These are phyloP conservation scores for Cyclopterus lumpus DNA, from an alignment of 2,797 vertebrate species.

Conservation along the genomic window DNA sequence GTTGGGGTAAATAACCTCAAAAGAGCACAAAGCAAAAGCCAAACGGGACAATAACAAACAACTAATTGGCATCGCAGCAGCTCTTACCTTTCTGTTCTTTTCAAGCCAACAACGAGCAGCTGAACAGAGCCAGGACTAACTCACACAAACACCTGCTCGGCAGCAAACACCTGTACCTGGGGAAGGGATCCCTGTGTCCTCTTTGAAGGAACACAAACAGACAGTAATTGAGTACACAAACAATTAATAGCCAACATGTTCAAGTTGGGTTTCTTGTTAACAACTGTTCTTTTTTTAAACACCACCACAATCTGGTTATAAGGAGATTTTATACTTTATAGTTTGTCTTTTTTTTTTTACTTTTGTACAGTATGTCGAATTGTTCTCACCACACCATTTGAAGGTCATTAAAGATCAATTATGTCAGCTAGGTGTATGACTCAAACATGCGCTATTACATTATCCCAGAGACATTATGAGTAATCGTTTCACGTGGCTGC, in stretches of 20 bases:
- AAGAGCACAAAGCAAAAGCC: not conserved
- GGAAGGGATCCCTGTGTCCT: not conserved
- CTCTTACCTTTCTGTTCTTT: not conserved
- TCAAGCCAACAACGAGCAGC: not conserved
- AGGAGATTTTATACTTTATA: not conserved
- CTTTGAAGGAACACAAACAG: not conserved
- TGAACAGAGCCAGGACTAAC: not conserved
- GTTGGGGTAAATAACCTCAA: not conserved
- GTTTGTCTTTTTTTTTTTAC: not conserved
- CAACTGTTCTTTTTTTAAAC: not conserved
- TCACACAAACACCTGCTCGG: not conserved
- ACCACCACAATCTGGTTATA: not conserved
- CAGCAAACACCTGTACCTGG: not conserved
- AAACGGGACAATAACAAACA: not conserved
- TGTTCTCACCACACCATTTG: not conserved
- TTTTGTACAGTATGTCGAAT: too few species aligned
- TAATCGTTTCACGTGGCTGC: constrained; percentile 2
- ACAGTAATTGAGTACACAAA: not conserved
- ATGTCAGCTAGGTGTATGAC: constrained; percentile 4
- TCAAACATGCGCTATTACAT: not conserved
- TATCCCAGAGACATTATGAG: constrained; percentile 8
- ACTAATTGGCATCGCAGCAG: not conserved
- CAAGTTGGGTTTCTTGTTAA: not conserved
- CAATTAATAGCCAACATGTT: not conserved
- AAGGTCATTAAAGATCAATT: constrained; percentile 15